Evolutionary conservation across 1,140 invertebrate genomes (phyloP), one percentile per base, ranked within the genome.

Genomic region (Drosophila ironensis): DNA sequence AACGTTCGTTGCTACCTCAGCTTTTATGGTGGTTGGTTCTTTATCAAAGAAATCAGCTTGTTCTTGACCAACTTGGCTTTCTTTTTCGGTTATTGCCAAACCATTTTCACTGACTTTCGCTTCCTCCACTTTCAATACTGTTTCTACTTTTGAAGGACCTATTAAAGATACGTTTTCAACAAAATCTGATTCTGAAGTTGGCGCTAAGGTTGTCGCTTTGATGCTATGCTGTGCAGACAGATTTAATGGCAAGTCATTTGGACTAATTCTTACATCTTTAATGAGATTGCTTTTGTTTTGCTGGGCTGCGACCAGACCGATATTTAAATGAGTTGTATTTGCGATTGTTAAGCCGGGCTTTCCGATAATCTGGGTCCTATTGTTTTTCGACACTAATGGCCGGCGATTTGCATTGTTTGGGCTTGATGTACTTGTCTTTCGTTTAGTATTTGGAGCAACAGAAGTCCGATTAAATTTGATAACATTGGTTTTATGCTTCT

Each of bases 381-480:
- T 42, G 11, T 11, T 57, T 25, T 57, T 60, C 1, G 8, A 6
- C 17, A 8, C 14, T 7, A 17, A 27, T 19, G n/a, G 51, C 9
- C 25, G 25, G 11, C 20, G 14, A 33, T 57, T 30, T 12, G n/a
- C 9, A 7, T 4, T 33, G 4, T 22, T 60, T 20, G 14, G 33
- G 25, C 25, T 56, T 20, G 56, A 28, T 6, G 19, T 60, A 44
- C 57, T 60, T 60, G 35, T 37, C 20, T 57, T 60, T 57, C 37
- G 56, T 14, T 42, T 60, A 35, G 3, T 17, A n/a, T 7, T 37
- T 14, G 14, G 4, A 8, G 2, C 8, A 7, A 3, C 2, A 17
- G 33, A 3, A 37, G 3, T 16, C 17, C 19, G 37, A 24, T 33
- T 19, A 16, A n/a, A 22, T n/a, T n/a, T n/a, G 9, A 19, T 16